Evolutionary conservation across 2,113 vertebrate genomes (phyloP), one percentile per base, ranked within the genome.

Genomic region (Pygoscelis adeliae): DNA sequence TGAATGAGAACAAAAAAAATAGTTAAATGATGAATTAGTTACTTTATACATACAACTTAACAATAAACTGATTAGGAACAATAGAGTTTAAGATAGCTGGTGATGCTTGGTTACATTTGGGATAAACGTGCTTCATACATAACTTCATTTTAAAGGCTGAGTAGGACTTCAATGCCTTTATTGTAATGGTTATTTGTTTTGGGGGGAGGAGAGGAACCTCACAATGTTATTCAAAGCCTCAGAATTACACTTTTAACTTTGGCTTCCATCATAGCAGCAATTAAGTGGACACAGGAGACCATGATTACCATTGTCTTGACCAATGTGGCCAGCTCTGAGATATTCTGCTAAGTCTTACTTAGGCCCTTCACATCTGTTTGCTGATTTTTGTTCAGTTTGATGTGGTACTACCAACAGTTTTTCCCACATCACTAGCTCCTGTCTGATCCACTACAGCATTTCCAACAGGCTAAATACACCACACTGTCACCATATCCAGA

Each of bases 141-240:
- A 38, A 50, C 7, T 83, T 67, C 0, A 6, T 65, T 87, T 80
- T 55, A 65, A 86, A 73, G 55, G 9, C 3, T 53, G 10, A 74
- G 21, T 6, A 79, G 34, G 40, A 56, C 7, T n/a, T 61, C 16
- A 42, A n/a, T 0, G 3, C 6, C 11, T 59, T 87, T 71, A 56
- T 18, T 38, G 26, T 11, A 70, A 63, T 2, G 1, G 6, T 70
- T 81, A 17, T 25, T 13, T 59, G 16, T 36, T 81, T 13, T 5
- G 1, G 0, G 5, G 15, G 7, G 3, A 56, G 23, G 5, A 42
- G 18, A 46, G 9, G 19, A 72, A 40, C 27, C 3, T 38, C 11
- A 90, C 16, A 25, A 21, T 59, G 5, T 42, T 82, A 47, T 38
- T 66, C 27, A 50, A 44, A 69, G 13, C 20, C 34, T 50, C 29